These are phyloP conservation scores for Martes martes DNA, from an alignment of 2,113 vertebrate species.

Conservation along the genomic window DNA sequence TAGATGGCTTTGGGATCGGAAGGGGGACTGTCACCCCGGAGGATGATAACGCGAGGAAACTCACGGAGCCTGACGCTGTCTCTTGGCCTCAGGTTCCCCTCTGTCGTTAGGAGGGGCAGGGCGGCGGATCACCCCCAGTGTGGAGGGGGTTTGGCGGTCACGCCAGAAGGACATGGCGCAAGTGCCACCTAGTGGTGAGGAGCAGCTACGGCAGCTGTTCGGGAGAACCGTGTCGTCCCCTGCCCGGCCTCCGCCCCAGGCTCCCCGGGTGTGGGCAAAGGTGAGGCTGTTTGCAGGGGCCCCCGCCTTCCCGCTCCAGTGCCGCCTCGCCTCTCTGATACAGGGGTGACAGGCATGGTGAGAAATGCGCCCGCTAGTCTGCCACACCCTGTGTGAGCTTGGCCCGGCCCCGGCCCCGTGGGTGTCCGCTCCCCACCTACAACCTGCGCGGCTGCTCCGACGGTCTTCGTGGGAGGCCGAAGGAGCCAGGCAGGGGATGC, in stretches of 20 bases:
- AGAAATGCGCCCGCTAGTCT: not conserved
- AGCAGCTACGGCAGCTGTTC: not conserved
- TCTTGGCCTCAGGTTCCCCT: not conserved
- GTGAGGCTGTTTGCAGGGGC: not conserved
- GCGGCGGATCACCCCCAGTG: too few relatives aligned
- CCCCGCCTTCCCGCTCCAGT: not conserved
- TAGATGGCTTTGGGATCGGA: not conserved
- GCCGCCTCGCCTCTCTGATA: not conserved
- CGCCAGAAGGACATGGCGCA: not conserved
- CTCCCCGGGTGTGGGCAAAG: not conserved
- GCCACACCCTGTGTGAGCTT: not conserved
- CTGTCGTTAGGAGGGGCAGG: not conserved
- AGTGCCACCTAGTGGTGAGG: conserved; percentile 45
- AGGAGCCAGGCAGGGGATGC: not conserved
- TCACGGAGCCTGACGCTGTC: not conserved
- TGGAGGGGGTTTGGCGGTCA: accelerated
- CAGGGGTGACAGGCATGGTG: not conserved
- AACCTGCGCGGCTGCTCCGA: accelerated
- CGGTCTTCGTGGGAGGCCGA: accelerated
- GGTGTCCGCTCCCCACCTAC: not conserved
- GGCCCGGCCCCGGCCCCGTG: not conserved
- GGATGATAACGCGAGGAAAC: not conserved
- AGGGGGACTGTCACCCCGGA: not conserved
- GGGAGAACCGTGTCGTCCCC: too few relatives aligned
- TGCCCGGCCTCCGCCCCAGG: too few relatives aligned